These are phyloP conservation scores for Perca fluviatilis DNA, from an alignment of 2,113 vertebrate genomes.

Conservation along the genomic window DNA sequence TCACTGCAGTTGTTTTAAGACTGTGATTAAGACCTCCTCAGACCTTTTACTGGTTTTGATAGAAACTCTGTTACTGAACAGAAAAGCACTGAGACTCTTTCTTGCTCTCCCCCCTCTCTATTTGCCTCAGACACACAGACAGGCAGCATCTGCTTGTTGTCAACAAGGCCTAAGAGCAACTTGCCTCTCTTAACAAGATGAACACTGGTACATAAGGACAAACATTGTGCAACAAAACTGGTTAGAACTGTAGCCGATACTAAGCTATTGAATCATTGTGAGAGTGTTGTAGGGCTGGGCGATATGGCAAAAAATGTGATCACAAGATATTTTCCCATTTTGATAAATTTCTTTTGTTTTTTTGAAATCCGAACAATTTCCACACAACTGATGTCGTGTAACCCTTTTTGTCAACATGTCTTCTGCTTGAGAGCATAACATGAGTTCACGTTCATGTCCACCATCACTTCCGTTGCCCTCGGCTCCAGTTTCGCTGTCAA, in stretches of 20 bases:
- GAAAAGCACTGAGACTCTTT: slow-evolving; percentile 20
- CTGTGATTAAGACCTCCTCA: slow-evolving; percentile 7
- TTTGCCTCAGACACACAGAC: slow-evolving; percentile 4
- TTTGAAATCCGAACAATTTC: too few relatives aligned
- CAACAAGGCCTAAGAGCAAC: slow-evolving; percentile 39
- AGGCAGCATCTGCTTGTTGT: slow-evolving; percentile 45
- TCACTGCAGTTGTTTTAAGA: slow-evolving; percentile 15
- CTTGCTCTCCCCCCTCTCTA: neutral
- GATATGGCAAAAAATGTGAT: too few relatives aligned
- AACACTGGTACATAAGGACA: slow-evolving; percentile 19
- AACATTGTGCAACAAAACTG: slow-evolving; percentile 38
- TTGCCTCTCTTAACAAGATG: slow-evolving; percentile 46
- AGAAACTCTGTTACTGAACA: slow-evolving; percentile 11
- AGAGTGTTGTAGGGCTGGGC: neutral
- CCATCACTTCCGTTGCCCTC: too few relatives aligned
- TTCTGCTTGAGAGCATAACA: too few relatives aligned
- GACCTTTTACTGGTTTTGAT: slow-evolving; percentile 19
- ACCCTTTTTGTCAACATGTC: too few relatives aligned
- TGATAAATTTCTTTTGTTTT: too few relatives aligned
- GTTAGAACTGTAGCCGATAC: slow-evolving; percentile 12
- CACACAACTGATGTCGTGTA: too few relatives aligned
- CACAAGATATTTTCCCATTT: too few relatives aligned
- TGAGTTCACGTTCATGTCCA: too few relatives aligned
- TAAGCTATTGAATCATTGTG: slow-evolving; percentile 4
- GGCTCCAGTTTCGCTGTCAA: too few relatives aligned